Evolutionary conservation across 2,888 invertebrate species (phyloP), one percentile per base, ranked within the genome.

Genomic region (Drosophila neonasuta): DNA sequence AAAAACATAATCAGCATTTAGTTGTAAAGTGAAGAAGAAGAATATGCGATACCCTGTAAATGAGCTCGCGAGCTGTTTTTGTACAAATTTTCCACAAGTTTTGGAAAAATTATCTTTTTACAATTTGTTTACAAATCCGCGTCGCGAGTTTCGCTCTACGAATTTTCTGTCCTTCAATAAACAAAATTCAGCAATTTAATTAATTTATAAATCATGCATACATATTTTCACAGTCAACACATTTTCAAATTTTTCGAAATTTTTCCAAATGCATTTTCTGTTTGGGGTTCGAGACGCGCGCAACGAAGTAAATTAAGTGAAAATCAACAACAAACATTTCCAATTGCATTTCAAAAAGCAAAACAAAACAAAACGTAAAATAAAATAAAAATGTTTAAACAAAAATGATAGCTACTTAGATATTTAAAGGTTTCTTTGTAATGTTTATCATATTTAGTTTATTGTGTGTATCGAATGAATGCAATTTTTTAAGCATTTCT

Each of bases 1-100:
- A 58, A 63, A 79, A 49, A 58, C 77, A 83, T 80, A 78, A 86
- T 77, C 80, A 73, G 65, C 77, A 79, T 57, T 60, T 80, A 80
- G 83, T 72, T 80, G 63, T 77, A 75, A 78, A 62, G 61, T 48
- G 48, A 13, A 15, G 15, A 41, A 2, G 39, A 41, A 44, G 11
- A 46, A 54, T 52, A 52, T 67, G 71, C 46, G 60, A 71, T 51
- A 67, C 57, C 45, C 70, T 73, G 74, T 77, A 68, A 77, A 71
- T 74, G 71, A 70, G 58, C 60, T 73, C 66, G 66, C 66, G 44
- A 52, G 52, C 48, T 29, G 45, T 41, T 68, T 64, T 69, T 71
- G 41, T 71, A 51, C 7, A 44, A 41, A 6, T n/a, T 54, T 63
- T 60, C 56, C 57, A 42, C 17, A n/a, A 20, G 45, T 15, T 36